A percentile compares a stretch with the other conserved stretches of the same genome.
Conservation (phyloP, 2,113 vertebrate species). For the Eurypyga helias region DNA sequence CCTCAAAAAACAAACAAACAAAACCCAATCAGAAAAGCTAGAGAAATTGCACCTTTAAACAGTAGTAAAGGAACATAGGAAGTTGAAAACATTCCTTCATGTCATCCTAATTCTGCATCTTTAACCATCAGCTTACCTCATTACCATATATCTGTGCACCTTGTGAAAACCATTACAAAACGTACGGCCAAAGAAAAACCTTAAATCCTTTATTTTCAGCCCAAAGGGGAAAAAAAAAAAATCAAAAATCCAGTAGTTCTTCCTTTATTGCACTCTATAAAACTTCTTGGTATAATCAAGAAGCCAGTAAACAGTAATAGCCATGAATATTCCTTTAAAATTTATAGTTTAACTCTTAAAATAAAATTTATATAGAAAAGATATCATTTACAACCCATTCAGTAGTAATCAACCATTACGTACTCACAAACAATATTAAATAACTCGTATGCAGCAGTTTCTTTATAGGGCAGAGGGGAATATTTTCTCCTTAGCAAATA, state of each 20-base stretch:
- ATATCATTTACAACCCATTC: slow-evolving; percentile 73
- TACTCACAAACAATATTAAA: slow-evolving; percentile 60
- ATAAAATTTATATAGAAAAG: slow-evolving; percentile 78
- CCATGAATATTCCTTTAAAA: slow-evolving; percentile 49
- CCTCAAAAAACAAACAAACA: too few relatives aligned
- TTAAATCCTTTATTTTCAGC: slow-evolving; percentile 33
- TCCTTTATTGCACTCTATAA: slow-evolving; percentile 74
- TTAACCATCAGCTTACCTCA: not conserved
- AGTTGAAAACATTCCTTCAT: not conserved
- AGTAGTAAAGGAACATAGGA: not conserved
- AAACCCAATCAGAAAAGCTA: not conserved
- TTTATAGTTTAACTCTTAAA: slow-evolving; percentile 70
- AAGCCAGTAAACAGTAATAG: slow-evolving; percentile 55
- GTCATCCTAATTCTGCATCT: not conserved
- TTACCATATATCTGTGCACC: not conserved
- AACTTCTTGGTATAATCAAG: slow-evolving; percentile 70
- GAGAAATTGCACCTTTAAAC: not conserved
- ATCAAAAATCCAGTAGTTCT: slow-evolving; percentile 23
- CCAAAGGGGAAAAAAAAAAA: not conserved
- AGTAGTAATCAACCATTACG: slow-evolving; percentile 55
- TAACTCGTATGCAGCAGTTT: slow-evolving; percentile 64
- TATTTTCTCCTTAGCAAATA: slow-evolving; percentile 74
- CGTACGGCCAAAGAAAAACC: not conserved
- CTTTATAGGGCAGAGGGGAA: slow-evolving; percentile 56
- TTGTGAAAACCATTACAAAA: not conserved